Evolutionary conservation across 2,113 vertebrate genomes (phyloP).

Genomic region (Benthochromis sp.): DNA sequence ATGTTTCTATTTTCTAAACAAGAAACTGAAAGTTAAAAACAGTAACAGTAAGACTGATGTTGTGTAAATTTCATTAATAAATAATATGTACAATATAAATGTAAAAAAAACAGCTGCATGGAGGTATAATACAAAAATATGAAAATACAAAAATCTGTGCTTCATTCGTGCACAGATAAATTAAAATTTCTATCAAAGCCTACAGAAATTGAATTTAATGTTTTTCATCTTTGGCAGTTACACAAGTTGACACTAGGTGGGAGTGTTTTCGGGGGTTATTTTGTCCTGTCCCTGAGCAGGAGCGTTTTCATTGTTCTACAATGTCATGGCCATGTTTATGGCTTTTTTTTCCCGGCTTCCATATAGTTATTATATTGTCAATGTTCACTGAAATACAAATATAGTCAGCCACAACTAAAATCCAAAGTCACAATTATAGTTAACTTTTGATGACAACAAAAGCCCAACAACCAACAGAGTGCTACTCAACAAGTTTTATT

Average conservation of each 20-base stretch:
- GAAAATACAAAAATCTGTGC: neutral
- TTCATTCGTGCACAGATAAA: rapidly evolving
- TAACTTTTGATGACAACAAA: neutral
- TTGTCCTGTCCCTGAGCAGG: neutral
- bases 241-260: neutral
- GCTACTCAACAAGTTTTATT: neutral
- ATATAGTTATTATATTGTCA: neutral
- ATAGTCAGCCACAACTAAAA: neutral
- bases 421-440: neutral
- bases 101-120: neutral
- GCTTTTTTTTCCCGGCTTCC: neutral
- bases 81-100: neutral
- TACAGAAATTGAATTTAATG: neutral
- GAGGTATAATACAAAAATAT: neutral
- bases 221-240: neutral
- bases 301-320: neutral
- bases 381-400: neutral
- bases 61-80: neutral
- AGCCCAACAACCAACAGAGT: neutral
- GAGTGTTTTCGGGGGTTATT: neutral
- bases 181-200: rapidly evolving
- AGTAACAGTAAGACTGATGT: neutral
- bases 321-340: neutral
- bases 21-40: neutral
- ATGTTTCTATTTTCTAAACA: neutral